A percentile compares a stretch with the other conserved stretches of the same genome.
These are phyloP conservation scores for Syngnathus rostellatus DNA, from an alignment of 2,797 vertebrate genomes.

Conservation along the genomic window DNA sequence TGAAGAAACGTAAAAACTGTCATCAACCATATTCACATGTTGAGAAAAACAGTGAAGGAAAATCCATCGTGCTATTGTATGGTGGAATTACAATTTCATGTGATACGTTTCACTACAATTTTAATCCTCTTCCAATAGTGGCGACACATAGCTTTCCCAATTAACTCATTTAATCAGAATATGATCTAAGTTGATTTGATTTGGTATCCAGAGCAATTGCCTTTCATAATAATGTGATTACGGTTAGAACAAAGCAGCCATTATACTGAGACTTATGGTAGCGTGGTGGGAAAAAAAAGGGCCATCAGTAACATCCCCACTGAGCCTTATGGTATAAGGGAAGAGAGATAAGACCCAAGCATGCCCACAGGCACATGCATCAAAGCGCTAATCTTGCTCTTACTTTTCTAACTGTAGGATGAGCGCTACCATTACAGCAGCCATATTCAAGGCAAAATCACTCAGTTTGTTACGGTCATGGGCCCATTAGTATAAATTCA, in stretches of 20 bases:
- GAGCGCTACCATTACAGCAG: slow-evolving; percentile 19
- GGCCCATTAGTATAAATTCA: slow-evolving; percentile 55
- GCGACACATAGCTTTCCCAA: slow-evolving; percentile 53
- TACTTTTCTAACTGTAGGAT: slow-evolving; percentile 19
- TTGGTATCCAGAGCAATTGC: slow-evolving; percentile 62
- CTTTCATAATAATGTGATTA: slow-evolving; percentile 69
- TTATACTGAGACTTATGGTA: slow-evolving; percentile 62
- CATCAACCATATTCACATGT: background rate
- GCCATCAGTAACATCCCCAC: slow-evolving; percentile 60
- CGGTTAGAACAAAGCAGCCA: slow-evolving; percentile 59
- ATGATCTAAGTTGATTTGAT: slow-evolving; percentile 66
- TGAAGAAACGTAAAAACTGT: background rate
- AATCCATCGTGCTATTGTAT: slow-evolving; percentile 22
- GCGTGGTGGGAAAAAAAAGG: slow-evolving; percentile 45
- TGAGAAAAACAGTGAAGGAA: background rate
- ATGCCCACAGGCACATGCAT: slow-evolving; percentile 23
- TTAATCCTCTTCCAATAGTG: slow-evolving; percentile 42
- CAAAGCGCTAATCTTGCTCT: slow-evolving; percentile 29
- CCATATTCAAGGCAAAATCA: slow-evolving; percentile 26
- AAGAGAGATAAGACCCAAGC: slow-evolving; percentile 41
- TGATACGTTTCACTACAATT: slow-evolving; percentile 25
- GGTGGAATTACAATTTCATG: slow-evolving; percentile 31
- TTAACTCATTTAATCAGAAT: slow-evolving; percentile 64
- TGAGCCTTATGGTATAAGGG: slow-evolving; percentile 55
- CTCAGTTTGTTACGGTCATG: slow-evolving; percentile 45